Evolutionary conservation across 2,797 vertebrate species (phyloP).

Genomic region (Anguilla megastoma): DNA sequence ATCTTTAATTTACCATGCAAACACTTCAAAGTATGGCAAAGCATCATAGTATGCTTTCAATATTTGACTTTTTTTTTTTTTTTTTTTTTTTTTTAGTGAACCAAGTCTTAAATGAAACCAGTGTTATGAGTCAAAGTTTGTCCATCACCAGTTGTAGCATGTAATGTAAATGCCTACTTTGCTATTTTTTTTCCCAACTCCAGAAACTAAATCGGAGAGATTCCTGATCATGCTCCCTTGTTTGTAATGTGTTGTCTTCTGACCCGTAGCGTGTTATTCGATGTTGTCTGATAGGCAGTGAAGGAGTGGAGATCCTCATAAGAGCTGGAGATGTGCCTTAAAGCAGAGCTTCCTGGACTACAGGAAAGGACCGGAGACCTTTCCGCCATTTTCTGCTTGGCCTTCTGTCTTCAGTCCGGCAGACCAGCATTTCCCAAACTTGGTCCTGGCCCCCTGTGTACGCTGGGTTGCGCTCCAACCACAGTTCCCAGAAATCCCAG

Average conservation of each 20-base stretch:
- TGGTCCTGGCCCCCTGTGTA: too few species aligned
- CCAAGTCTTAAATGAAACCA: constrained; percentile 28
- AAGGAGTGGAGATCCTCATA: not conserved
- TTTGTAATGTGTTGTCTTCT: constrained; percentile 15
- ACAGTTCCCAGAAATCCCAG: too few species aligned
- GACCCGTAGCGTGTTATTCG: constrained; percentile 21
- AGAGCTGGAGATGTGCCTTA: constrained; percentile 32
- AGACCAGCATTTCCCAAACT: too few species aligned
- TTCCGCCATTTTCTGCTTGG: not conserved
- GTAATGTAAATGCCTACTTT: not conserved
- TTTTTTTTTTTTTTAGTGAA: constrained; percentile 11
- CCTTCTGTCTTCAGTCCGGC: not conserved
- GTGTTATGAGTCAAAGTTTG: constrained; percentile 23
- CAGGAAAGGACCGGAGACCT: constrained; percentile 34
- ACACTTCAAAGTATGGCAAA: constrained; percentile 32
- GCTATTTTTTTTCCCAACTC: constrained; percentile 3
- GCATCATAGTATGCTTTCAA: constrained; percentile 28
- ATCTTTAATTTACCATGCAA: constrained; percentile 22
- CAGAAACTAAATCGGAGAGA: constrained; percentile 21
- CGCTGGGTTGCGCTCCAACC: too few species aligned
- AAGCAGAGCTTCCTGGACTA: constrained; percentile 29
- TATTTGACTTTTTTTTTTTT: constrained; percentile 33
- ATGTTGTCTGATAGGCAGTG: not conserved
- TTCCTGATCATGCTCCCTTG: constrained; percentile 21
- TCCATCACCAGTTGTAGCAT: constrained; percentile 18